Evolutionary conservation across 2,113 vertebrate species (phyloP), one percentile per base, ranked within the genome.

Genomic region (Pitta sordida): DNA sequence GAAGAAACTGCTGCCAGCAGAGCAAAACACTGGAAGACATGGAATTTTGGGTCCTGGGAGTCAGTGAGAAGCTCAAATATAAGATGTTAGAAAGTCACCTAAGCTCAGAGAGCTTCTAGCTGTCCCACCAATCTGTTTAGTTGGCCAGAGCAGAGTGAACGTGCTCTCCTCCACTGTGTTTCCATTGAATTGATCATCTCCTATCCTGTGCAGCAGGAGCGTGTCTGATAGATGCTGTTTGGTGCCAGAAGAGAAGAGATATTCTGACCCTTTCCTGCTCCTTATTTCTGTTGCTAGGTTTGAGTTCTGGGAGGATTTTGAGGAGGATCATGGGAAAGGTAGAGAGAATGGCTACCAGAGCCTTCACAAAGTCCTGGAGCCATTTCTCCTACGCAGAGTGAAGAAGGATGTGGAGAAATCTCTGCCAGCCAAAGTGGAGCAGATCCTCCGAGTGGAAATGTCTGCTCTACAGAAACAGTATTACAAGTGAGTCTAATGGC

Each of bases 401-500:
- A 99, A 99, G 97, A 99, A 99, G 82, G 99, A 99, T 10, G 99
- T 99, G 88, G 99, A 99, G 94, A 99, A 99, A 94, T 99, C 99
- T 46, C 97, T 99, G 49, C 99, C 99, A 18, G 99, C 99, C 95
- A 99, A 99, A 95, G 99, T 99, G 97, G 99, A 99, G 76, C 99
- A 99, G 97, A 99, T 99, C 94, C 99, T 99, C 8, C 97, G 99
- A 0, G 99, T 99, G 27, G 99, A 99, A 96, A 99, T 99, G 99
- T 98, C 98, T 3, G 99, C 98, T 22, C 98, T 99, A 78, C 99
- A 99, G 98, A 99, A 99, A 59, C 99, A 99, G 95, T 99, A 99
- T 97, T 99, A 99, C 96, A 99, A 99, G 99, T 99, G 97, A 55
- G 98, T 92, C 5, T 15, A 11, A 36, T n/a, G 30, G 13, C 63